Evolutionary conservation across 35 echinoderm and acorn worm species (phyloP).

Genomic region (Patiria miniata): DNA sequence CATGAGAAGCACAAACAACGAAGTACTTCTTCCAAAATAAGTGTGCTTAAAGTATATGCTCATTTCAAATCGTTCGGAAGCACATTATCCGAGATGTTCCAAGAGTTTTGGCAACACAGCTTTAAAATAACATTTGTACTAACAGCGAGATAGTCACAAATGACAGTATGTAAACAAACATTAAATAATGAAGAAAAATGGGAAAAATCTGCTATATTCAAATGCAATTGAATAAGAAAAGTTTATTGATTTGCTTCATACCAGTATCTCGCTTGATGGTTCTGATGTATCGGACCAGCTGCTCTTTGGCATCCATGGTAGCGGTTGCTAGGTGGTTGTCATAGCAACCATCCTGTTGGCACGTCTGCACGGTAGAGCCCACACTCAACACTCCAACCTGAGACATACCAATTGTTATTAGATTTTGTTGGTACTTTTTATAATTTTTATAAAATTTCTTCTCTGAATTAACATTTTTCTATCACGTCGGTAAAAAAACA

Average conservation of each 20-base stretch:
- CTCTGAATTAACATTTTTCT: too few species aligned
- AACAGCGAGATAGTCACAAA: too few species aligned
- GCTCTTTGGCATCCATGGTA: slow-evolving; percentile 73
- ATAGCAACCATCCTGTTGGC: slow-evolving; percentile 85
- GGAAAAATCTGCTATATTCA: too few species aligned
- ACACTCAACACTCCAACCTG: slow-evolving; percentile 88
- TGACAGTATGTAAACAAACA: too few species aligned
- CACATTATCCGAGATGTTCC: too few species aligned
- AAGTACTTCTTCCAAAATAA: background rate
- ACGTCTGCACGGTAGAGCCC: slow-evolving; percentile 63
- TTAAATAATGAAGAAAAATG: too few species aligned
- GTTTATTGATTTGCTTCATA: slow-evolving; percentile 5
- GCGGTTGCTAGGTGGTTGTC: slow-evolving; percentile 77
- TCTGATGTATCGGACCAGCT: slow-evolving; percentile 76
- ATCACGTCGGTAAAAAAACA: too few species aligned
- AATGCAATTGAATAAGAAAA: background rate
- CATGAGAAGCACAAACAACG: background rate
- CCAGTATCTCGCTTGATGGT: slow-evolving; percentile 73
- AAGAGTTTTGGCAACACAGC: too few species aligned
- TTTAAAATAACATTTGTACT: too few species aligned
- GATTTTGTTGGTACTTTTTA: too few species aligned
- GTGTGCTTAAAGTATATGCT: background rate
- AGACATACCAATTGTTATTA: too few species aligned
- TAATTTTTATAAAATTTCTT: too few species aligned
- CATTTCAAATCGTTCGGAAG: background rate